These are phyloP conservation scores for Anser cygnoides DNA, from an alignment of 2,113 vertebrate genomes.

Conservation along the genomic window DNA sequence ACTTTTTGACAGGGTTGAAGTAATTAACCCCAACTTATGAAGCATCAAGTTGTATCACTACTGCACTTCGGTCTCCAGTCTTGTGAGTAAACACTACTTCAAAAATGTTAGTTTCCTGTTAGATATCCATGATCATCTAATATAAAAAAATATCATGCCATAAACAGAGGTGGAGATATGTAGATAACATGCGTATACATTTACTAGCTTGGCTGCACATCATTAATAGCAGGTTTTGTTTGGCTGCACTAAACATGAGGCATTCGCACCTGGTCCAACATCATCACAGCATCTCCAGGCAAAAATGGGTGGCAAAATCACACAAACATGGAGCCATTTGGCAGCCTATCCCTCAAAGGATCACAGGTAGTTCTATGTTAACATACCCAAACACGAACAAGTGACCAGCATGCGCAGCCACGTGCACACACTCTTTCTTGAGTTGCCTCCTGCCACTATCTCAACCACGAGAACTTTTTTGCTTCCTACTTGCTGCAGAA, in stretches of 20 bases:
- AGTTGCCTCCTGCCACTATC: background rate
- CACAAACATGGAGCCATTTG: background rate
- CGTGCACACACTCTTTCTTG: fast-evolving
- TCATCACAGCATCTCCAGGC: background rate
- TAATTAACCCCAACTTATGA: background rate
- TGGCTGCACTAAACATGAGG: background rate
- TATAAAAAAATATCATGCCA: background rate
- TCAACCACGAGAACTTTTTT: background rate
- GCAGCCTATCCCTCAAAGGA: background rate
- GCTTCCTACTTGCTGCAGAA: background rate
- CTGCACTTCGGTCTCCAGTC: background rate
- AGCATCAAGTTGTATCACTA: background rate
- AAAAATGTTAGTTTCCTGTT: background rate
- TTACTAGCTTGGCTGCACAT: background rate
- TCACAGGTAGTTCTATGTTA: background rate
- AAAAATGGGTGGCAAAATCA: background rate
- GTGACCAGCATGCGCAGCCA: background rate
- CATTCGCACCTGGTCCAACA: background rate
- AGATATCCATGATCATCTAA: background rate
- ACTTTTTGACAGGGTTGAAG: background rate
- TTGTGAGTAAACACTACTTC: background rate
- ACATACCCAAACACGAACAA: background rate
- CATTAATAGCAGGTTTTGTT: background rate
- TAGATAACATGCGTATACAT: background rate
- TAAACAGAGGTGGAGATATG: background rate